phyloP scores from a whole-genome alignment of 2,888 invertebrate genomes.

The Beris chalybata region DNA sequence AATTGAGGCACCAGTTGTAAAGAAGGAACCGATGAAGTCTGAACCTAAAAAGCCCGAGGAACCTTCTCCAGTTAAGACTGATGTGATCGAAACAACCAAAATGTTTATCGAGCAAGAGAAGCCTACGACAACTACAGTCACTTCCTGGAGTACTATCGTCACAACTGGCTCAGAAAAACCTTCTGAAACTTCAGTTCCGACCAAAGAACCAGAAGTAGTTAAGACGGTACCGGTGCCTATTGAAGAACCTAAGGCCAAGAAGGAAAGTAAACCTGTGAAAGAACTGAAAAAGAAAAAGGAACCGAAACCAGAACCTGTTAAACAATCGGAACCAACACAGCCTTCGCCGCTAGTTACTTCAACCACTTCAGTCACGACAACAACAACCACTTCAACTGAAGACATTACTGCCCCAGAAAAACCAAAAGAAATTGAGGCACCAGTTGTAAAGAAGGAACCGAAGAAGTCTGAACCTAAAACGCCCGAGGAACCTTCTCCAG shows the following conservation, averaged over 20 bases:
- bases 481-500: neutral
- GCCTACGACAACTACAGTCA: no score
- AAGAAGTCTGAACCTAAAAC: neutral
- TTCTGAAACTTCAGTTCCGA: neutral
- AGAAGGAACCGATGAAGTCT: neutral
- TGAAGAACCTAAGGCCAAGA: no score
- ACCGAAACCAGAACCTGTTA: neutral
- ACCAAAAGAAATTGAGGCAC: neutral
- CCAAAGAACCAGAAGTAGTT: neutral
- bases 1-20: neutral
- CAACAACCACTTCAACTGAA: no score
- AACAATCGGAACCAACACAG: neutral
- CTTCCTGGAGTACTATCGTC: neutral
- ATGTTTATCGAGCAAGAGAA: no score
- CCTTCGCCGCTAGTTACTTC: neutral
- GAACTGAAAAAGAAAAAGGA: neutral
- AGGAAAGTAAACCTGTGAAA: no score
- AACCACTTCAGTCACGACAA: no score
- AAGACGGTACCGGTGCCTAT: neutral
- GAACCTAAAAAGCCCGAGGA: neutral
- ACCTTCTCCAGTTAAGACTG: no score
- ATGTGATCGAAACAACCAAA: no score
- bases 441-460: no score
- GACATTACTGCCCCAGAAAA: no score
- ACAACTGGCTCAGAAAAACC: neutral